Conservation (phyloP, 1,140 invertebrate species). For the Metaphire vulgaris region DNA sequence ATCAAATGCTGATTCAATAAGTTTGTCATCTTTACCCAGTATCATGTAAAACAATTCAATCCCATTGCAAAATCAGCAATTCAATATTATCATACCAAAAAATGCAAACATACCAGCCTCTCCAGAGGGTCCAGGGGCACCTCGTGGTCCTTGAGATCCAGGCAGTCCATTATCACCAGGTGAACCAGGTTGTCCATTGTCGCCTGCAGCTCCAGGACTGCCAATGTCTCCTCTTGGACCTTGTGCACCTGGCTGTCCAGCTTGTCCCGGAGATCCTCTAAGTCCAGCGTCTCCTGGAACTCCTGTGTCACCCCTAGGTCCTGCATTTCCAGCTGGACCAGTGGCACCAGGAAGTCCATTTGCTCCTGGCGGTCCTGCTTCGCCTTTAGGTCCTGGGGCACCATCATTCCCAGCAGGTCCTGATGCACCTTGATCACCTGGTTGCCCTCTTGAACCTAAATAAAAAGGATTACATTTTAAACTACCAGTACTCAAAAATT, state of each 20-base stretch:
- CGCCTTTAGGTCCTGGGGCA: neutral
- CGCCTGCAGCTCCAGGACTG: conserved; percentile 47
- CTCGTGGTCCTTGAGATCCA: conserved; percentile 35
- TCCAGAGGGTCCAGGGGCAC: neutral
- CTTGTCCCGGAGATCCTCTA: conserved; percentile 30
- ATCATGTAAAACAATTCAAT: too few relatives aligned
- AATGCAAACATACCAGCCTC: too few relatives aligned
- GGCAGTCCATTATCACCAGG: conserved; percentile 14
- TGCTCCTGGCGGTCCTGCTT: conserved; percentile 1
- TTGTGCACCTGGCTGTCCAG: conserved; percentile 51
- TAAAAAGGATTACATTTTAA: too few relatives aligned
- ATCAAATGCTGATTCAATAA: too few relatives aligned
- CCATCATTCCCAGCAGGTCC: neutral
- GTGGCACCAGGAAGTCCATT: neutral
- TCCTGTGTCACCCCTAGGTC: conserved; percentile 31
- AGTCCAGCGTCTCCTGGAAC: conserved; percentile 33
- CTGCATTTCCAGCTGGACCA: conserved; percentile 1
- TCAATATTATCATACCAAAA: too few relatives aligned
- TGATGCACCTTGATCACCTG: conserved; percentile 16
- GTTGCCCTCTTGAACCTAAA: conserved; percentile 59
- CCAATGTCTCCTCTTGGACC: conserved; percentile 51
- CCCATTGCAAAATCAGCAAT: too few relatives aligned
- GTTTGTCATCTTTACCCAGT: too few relatives aligned
- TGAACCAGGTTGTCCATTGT: conserved; percentile 36
- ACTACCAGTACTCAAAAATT: too few relatives aligned